Evolutionary conservation across 2,797 vertebrate genomes (phyloP).

Genomic region (Emydoidea blandingii): DNA sequence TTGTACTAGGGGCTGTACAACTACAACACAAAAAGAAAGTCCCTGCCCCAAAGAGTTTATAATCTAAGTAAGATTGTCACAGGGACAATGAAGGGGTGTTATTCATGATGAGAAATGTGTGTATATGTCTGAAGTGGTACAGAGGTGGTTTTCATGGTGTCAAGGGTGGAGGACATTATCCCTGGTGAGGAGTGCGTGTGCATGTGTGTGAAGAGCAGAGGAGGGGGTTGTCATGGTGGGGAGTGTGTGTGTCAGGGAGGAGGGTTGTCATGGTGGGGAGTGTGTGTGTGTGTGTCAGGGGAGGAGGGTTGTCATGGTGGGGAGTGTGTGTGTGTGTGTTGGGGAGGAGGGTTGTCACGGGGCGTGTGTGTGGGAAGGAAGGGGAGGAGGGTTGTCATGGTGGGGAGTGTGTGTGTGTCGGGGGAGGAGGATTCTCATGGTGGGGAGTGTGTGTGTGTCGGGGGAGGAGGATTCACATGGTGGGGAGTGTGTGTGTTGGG

Average conservation of each 20-base stretch:
- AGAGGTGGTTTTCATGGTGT: background rate
- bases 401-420: background rate
- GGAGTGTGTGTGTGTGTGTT: background rate
- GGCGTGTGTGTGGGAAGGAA: no score
- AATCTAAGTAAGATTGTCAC: background rate
- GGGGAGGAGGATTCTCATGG: background rate
- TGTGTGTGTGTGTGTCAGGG: no score
- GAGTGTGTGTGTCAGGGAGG: no score
- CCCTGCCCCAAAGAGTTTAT: background rate
- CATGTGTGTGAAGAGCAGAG: background rate
- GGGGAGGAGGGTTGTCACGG: fast-evolving
- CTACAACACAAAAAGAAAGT: background rate
- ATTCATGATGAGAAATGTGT: background rate
- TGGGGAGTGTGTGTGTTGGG: background rate
- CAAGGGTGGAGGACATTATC: background rate
- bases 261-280: no score
- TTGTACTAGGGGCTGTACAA: background rate
- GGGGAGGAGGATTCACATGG: no score
- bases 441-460: background rate
- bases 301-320: no score
- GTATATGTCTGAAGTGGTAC: background rate
- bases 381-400: background rate
- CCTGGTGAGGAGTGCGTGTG: background rate
- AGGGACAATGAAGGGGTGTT: background rate
- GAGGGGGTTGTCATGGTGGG: background rate